These are phyloP conservation scores for Novumbra hubbsi DNA, from an alignment of 2,797 vertebrate genomes.

Conservation along the genomic window DNA sequence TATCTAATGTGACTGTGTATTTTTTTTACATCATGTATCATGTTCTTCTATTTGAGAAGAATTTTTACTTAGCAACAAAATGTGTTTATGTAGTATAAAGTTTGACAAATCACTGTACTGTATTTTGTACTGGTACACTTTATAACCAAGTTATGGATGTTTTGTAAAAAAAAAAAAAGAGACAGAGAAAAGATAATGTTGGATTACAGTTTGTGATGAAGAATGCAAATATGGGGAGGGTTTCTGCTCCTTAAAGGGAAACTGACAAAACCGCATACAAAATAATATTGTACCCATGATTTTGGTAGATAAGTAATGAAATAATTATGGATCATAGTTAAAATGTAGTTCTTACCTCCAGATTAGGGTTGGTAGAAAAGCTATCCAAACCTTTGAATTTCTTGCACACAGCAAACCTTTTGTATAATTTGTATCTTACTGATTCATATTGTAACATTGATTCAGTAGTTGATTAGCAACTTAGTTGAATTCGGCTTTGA, in stretches of 20 bases:
- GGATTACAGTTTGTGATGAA: constrained; percentile 46
- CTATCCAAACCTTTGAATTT: constrained; percentile 27
- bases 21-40: constrained; percentile 71
- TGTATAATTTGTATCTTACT: constrained; percentile 12
- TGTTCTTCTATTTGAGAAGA: constrained; percentile 70
- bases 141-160: constrained; percentile 68
- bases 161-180: constrained; percentile 43
- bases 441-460: not conserved
- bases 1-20: constrained; percentile 67
- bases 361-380: not conserved
- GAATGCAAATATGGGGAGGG: constrained; percentile 72
- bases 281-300: constrained; percentile 10
- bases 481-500: not conserved
- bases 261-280: constrained; percentile 59
- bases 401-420: constrained; percentile 16
- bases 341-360: constrained; percentile 24
- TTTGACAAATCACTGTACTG: constrained; percentile 75
- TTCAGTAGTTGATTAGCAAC: not conserved
- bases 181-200: not conserved
- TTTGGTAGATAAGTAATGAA: not conserved
- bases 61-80: constrained; percentile 56
- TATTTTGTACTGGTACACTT: constrained; percentile 79
- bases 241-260: constrained; percentile 74
- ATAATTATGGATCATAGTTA: constrained; percentile 15
- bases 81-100: constrained; percentile 70